phyloP scores from a whole-genome alignment of 2,888 invertebrate species.

The Eristalis tenax region DNA sequence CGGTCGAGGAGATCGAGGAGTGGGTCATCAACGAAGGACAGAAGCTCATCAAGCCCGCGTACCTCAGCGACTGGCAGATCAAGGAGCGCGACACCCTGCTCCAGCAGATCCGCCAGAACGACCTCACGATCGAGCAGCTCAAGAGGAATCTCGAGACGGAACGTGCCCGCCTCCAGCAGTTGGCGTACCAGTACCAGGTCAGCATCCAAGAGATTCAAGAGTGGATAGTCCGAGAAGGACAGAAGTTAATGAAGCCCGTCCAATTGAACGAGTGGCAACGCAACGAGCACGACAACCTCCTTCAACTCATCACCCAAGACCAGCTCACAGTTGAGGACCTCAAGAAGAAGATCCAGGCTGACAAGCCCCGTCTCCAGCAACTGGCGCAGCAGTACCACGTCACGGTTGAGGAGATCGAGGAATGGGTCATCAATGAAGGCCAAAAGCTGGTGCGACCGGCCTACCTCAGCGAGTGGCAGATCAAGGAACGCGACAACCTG shows the following conservation, averaged over 20 bases:
- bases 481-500: conserved; percentile 66
- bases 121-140: background rate
- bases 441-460: conserved; percentile 75
- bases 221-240: conserved; percentile 77
- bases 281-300: conserved; percentile 75
- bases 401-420: conserved; percentile 77
- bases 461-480: conserved; percentile 74
- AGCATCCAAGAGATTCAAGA: conserved; percentile 77
- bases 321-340: conserved; percentile 76
- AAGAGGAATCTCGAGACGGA: background rate
- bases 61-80: conserved; percentile 74
- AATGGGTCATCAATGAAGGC: conserved; percentile 77
- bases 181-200: conserved; percentile 77
- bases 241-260: conserved; percentile 76
- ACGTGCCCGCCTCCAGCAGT: conserved; percentile 67
- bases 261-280: conserved; percentile 77
- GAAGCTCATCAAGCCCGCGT: conserved; percentile 75
- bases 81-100: conserved; percentile 75
- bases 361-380: conserved; percentile 75
- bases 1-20: background rate
- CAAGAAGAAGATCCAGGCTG: conserved; percentile 74
- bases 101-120: conserved; percentile 70
- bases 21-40: conserved; percentile 65
- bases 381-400: conserved; percentile 77
- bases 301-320: conserved; percentile 76